Conservation (phyloP, 2,888 invertebrate species). For the Thymelicus lineola region DNA sequence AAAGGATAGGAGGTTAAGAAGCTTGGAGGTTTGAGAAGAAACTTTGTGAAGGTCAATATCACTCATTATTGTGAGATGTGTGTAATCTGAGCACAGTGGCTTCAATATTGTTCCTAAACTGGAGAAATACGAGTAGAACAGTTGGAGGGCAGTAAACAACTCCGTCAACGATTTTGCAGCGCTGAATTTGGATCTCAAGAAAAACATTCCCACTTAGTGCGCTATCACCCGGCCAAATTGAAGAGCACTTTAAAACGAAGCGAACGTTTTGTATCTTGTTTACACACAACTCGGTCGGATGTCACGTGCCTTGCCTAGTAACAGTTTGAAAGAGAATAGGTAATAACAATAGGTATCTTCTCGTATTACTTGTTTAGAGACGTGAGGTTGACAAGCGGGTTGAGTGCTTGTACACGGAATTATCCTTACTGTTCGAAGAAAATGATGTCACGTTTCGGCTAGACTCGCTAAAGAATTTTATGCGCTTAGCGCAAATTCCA, state of each 20-base stretch:
- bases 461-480: slow-evolving; percentile 8
- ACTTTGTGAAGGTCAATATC: no score
- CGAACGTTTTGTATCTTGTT: slow-evolving; percentile 31
- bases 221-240: slow-evolving; percentile 44
- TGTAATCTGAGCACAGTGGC: no score
- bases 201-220: slow-evolving; percentile 39
- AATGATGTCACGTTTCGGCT: slow-evolving; percentile 31
- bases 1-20: no score
- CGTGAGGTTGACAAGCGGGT: slow-evolving; percentile 55
- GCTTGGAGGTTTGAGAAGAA: no score
- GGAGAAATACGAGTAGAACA: no score
- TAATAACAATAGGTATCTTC: slow-evolving; percentile 20
- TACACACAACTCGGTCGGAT: slow-evolving; percentile 44
- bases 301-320: slow-evolving; percentile 52
- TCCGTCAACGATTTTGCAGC: no score
- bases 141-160: no score
- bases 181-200: no score
- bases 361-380: slow-evolving; percentile 49
- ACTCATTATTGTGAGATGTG: no score
- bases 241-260: slow-evolving; percentile 40
- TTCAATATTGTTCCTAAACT: no score
- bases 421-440: slow-evolving; percentile 39
- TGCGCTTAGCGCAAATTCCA: neutral
- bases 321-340: slow-evolving; percentile 46
- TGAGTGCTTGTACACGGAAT: slow-evolving; percentile 44